These are phyloP conservation scores for Drosophila pachea DNA, from an alignment of 1,140 invertebrate species.

Conservation along the genomic window DNA sequence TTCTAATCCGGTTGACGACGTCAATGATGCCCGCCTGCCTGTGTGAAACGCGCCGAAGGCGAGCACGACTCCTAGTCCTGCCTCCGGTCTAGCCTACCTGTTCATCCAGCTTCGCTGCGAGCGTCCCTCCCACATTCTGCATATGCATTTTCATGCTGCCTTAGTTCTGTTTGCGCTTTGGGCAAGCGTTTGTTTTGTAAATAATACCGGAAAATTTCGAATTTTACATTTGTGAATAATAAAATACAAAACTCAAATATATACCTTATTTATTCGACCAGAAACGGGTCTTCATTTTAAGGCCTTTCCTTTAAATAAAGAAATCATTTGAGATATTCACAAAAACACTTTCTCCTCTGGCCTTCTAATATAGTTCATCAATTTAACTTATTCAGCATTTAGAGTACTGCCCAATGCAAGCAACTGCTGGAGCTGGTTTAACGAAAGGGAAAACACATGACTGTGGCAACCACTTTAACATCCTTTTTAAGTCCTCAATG, in stretches of 20 bases:
- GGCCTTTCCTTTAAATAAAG: too few relatives aligned
- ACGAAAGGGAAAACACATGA: conserved; percentile 10
- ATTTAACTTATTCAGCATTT: too few relatives aligned
- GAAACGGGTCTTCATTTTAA: too few relatives aligned
- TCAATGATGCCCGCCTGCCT: conserved; percentile 52
- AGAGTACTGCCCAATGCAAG: conserved; percentile 3
- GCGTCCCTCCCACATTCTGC: conserved; percentile 13
- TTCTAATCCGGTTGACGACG: conserved; percentile 67
- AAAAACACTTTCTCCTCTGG: too few relatives aligned
- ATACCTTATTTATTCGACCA: too few relatives aligned
- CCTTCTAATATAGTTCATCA: too few relatives aligned
- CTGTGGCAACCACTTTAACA: conserved; percentile 7
- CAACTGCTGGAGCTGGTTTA: conserved; percentile 3
- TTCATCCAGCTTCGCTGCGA: conserved; percentile 5
- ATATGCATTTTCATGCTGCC: conserved; percentile 55
- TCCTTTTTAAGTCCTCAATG: conserved; percentile 8
- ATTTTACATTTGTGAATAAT: not conserved
- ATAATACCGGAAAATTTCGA: conserved; percentile 41
- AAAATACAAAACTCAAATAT: too few relatives aligned
- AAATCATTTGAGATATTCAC: too few relatives aligned
- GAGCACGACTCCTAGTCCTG: not conserved
- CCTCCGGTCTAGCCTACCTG: conserved; percentile 23
- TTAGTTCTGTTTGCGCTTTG: conserved; percentile 56
- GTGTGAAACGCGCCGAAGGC: not conserved
- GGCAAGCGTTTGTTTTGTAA: conserved; percentile 62